phyloP scores from a whole-genome alignment of 2,113 vertebrate genomes.

The Poecile atricapillus region DNA sequence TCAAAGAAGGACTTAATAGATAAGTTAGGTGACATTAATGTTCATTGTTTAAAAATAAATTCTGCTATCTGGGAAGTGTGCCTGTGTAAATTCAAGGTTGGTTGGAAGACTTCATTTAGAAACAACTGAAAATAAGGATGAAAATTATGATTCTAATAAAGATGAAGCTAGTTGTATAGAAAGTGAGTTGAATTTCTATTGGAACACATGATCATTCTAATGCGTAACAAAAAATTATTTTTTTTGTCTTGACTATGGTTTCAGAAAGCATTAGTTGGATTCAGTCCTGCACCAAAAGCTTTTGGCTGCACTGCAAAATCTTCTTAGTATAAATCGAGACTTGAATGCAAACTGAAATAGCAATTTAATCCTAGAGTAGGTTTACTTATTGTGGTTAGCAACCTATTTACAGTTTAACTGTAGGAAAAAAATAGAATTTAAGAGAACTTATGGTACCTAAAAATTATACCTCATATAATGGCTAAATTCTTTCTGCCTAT shows the following conservation, averaged over 20 bases:
- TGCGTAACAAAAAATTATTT: background rate
- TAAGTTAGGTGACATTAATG: background rate
- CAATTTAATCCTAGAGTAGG: background rate
- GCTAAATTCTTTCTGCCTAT: background rate
- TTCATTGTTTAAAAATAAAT: background rate
- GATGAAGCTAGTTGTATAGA: background rate
- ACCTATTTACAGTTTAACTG: background rate
- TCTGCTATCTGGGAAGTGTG: background rate
- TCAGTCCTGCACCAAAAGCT: background rate
- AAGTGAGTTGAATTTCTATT: background rate
- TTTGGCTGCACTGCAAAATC: background rate
- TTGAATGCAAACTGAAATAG: constrained; percentile 3
- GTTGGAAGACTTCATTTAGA: background rate
- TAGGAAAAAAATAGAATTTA: background rate
- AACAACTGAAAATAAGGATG: background rate
- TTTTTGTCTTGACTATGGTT: background rate
- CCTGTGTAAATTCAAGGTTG: background rate
- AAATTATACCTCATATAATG: background rate
- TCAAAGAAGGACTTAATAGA: background rate
- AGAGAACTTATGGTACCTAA: background rate
- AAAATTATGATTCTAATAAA: background rate
- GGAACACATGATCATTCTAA: background rate
- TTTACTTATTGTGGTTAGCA: background rate
- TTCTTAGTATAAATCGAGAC: background rate
- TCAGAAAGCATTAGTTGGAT: background rate